Evolutionary conservation across 2,113 vertebrate genomes (phyloP).

Genomic region (Chloropsis cyanopogon): DNA sequence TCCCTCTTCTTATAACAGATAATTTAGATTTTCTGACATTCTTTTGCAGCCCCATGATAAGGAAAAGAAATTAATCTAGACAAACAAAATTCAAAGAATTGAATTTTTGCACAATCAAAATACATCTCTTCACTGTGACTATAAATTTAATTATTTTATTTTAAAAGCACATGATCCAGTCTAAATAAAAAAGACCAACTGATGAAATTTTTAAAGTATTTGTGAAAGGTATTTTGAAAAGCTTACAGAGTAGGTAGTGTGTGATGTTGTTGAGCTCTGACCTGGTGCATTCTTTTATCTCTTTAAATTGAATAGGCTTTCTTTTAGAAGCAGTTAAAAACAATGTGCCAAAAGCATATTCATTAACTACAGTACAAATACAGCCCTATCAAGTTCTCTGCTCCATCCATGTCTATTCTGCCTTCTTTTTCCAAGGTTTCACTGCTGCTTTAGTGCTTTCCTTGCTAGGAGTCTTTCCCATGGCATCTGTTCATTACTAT

Average conservation of each 20-base stretch:
- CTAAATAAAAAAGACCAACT: not conserved
- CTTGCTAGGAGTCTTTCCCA: slow-evolving; percentile 25
- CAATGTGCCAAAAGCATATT: not conserved
- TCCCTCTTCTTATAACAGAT: slow-evolving; percentile 28
- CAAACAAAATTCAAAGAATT: not conserved
- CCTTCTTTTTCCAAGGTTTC: slow-evolving; percentile 8
- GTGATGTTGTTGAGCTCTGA: not conserved
- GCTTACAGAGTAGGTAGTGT: not conserved
- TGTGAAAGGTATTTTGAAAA: not conserved
- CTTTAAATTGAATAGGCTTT: not conserved
- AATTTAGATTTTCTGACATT: slow-evolving; percentile 55
- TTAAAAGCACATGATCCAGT: not conserved
- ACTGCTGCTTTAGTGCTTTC: slow-evolving; percentile 22
- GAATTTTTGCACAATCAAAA: not conserved
- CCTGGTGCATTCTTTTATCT: not conserved
- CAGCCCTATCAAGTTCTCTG: not conserved
- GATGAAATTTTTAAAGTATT: not conserved
- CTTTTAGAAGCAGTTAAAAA: not conserved
- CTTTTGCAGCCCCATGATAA: slow-evolving; percentile 36
- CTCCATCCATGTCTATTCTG: not conserved
- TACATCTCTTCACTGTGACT: not conserved
- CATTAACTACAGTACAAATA: not conserved
- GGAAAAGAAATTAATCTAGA: slow-evolving; percentile 24
- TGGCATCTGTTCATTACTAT: slow-evolving; percentile 2
- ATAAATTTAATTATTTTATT: not conserved